Evolutionary conservation across 2,888 invertebrate species (phyloP), one percentile per base, ranked within the genome.

Genomic region (Agrochola litura): DNA sequence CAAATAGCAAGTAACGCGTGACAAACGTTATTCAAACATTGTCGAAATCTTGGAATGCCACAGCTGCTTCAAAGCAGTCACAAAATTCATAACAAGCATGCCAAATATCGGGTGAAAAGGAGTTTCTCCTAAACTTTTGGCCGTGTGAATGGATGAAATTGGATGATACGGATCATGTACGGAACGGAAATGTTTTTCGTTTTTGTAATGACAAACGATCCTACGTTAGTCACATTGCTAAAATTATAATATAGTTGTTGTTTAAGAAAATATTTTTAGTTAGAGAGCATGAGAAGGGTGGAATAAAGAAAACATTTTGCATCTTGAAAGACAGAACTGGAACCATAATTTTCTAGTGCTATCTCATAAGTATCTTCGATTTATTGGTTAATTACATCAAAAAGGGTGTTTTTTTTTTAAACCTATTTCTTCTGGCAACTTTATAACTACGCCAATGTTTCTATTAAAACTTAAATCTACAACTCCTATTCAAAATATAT

Each of bases 1-100:
- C 54, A 86, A 89, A 89, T 88, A 90, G 81, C 79, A 60, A 80
- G n/a, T 0, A 43, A 66, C 81, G 81, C 71, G 75, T 74, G 76
- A 82, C 81, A 81, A 65, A 67, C 19, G 64, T 74, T 67, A 76
- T 14, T 79, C 79, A 70, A 86, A 85, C 65, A 79, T 78, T 75
- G 78, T 67, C 66, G 76, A 81, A 77, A 66, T 77, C 56, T 79
- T 65, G 61, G 73, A 80, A 86, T 82, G 79, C 52, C 46, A 60
- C 72, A 75, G 71, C 66, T 67, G 69, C 14, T 67, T 69, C 64
- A 76, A 61, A 71, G 41, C 72, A 19, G 66, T 81, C 46, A 82
- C 30, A 60, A 81, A 77, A 80, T 70, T 37, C 37, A 43, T 76
- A 73, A 68, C 22, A 73, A 61, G 25, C 65, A 76, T 58, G 61